Conservation (phyloP, 2,888 invertebrate genomes). For the Lymantria monacha region DNA sequence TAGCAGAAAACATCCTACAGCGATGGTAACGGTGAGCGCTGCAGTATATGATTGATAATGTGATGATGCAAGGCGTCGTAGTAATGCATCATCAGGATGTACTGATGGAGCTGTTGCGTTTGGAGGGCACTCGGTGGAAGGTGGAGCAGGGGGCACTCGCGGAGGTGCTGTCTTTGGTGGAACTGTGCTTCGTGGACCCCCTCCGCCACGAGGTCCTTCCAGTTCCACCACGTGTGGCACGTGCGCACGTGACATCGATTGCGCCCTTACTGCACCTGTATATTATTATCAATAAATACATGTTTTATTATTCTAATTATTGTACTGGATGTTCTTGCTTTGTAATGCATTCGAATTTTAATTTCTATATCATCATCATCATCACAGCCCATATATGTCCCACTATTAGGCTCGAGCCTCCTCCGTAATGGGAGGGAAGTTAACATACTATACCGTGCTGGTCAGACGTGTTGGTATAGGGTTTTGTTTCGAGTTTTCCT, state of each 20-base stretch:
- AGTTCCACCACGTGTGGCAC: conserved; percentile 80
- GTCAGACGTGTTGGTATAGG: too few relatives aligned
- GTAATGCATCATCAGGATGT: conserved; percentile 85
- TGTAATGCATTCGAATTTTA: too few relatives aligned
- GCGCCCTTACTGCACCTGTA: conserved; percentile 88
- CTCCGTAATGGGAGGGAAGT: too few relatives aligned
- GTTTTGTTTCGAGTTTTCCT: too few relatives aligned
- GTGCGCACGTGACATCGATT: conserved; percentile 86
- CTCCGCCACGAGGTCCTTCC: conserved; percentile 52
- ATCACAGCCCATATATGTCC: too few relatives aligned
- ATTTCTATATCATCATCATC: too few relatives aligned
- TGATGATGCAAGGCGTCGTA: conserved; percentile 89
- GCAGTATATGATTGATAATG: conserved; percentile 95
- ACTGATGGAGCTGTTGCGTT: conserved; percentile 76
- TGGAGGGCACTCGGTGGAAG: conserved; percentile 89
- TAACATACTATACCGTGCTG: too few relatives aligned
- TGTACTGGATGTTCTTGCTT: background rate
- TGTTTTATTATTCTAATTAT: background rate
- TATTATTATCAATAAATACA: background rate
- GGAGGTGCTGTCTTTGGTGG: conserved; percentile 74
- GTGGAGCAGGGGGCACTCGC: conserved; percentile 66
- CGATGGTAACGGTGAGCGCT: conserved; percentile 93
- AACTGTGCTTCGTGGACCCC: conserved; percentile 54
- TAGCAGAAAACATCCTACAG: conserved; percentile 91
- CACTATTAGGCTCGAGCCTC: too few relatives aligned